Conservation (phyloP, 2,797 vertebrate species). For the Poliocrania exsul region DNA sequence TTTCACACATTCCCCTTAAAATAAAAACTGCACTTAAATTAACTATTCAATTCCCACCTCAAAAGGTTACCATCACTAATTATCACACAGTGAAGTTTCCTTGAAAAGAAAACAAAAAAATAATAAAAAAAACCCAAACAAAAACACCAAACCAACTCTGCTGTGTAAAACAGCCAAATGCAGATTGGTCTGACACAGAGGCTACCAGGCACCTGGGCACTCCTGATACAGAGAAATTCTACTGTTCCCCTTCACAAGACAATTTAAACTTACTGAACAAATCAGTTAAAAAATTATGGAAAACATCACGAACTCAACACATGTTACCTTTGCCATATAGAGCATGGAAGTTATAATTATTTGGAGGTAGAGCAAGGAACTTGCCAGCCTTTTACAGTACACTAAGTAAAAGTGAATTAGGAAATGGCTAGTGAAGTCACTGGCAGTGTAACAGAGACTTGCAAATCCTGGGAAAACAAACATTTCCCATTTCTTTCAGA, state of each 20-base stretch:
- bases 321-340: background rate
- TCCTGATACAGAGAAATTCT: background rate
- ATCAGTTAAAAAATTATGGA: background rate
- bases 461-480: slow-evolving; percentile 12
- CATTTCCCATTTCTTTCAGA: background rate
- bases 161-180: background rate
- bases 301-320: background rate
- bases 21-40: background rate
- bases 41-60: background rate
- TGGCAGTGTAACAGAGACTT: background rate
- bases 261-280: background rate
- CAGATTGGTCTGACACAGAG: background rate
- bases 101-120: background rate
- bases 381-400: background rate
- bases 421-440: background rate
- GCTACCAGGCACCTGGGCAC: background rate
- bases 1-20: background rate
- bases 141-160: background rate
- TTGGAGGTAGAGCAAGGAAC: background rate
- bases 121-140: background rate
- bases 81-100: background rate
- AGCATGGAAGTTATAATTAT: background rate
- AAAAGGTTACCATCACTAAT: background rate
- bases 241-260: background rate
- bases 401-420: background rate